Evolutionary conservation across 2,888 invertebrate genomes (phyloP), one percentile per base, ranked within the genome.

Genomic region (Caenorhabditis sp.): DNA sequence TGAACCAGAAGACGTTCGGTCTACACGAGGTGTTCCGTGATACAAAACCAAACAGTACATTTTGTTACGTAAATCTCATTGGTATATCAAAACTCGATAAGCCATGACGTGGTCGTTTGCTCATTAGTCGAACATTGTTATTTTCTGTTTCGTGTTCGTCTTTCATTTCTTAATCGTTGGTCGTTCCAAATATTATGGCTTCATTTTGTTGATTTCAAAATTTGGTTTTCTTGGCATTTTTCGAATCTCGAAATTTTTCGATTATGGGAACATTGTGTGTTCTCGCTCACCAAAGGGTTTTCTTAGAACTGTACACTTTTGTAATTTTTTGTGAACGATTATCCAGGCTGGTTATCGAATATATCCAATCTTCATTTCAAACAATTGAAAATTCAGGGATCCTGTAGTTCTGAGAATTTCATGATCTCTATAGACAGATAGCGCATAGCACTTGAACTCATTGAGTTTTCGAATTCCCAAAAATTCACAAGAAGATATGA

Each of bases 101-200:
- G 24, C 14, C 4, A 38, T 61, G 61, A 61, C 61, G 47, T 47
- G 19, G 12, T 12, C 12, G 35, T 59, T 35, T n/a, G 19, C 58
- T 59, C 35, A 59, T 35, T 59, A 59, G 35, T 19, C 56, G 26
- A 2, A 16, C 10, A 10, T 26, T 3, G 8, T 54, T 26, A 26
- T 54, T 24, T 26, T 54, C 4, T 24, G 58, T 58, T 58, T 28
- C 16, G 31, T n/a, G 7, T 54, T 26, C 26, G 7, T 41, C 19
- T 44, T 5, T 64, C 49, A 28, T 16, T 44, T 26, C n/a, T 24
- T 51, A 51, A 66, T 66, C 51, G 49, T 31, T 66, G 66, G 8
- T 66, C 66, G 66, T 66, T 66, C 49, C 66, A 66, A 28, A 10
- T 51, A 66, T 66, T 66, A 66, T 35, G 66, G 66, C 66, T 66